A percentile compares a stretch with the other conserved stretches of the same genome.
phyloP scores from a whole-genome alignment of 2,113 vertebrate species.

The Hippocampus mohnikei region DNA sequence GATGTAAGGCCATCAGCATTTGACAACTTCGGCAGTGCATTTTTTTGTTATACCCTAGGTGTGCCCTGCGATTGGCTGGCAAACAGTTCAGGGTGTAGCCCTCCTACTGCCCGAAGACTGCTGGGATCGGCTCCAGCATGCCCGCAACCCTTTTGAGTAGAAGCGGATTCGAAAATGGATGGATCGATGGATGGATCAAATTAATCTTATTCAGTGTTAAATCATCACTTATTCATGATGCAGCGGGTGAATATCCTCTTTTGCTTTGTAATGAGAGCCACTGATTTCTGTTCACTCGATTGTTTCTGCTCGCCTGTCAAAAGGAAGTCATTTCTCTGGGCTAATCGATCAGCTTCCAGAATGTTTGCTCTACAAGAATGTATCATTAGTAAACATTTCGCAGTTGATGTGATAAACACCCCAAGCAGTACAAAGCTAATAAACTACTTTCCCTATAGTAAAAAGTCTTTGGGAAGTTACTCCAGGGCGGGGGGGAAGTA shows the following conservation, averaged over 20 bases:
- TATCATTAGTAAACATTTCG: not conserved
- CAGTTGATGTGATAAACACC: not conserved
- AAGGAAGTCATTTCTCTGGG: slow-evolving; percentile 10
- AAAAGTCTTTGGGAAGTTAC: slow-evolving; percentile 8
- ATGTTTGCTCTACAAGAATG: slow-evolving; percentile 1
- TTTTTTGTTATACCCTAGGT: too few species aligned
- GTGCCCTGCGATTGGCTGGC: too few species aligned
- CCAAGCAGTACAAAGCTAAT: not conserved
- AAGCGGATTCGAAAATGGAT: too few species aligned
- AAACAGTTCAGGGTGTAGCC: too few species aligned
- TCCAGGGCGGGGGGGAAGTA: not conserved
- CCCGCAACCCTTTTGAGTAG: too few species aligned
- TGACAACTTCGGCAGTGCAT: too few species aligned
- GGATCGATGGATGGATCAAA: not conserved
- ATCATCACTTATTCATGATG: not conserved
- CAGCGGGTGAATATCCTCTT: not conserved
- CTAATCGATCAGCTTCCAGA: slow-evolving; percentile 14
- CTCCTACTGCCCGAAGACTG: too few species aligned
- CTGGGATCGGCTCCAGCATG: too few species aligned
- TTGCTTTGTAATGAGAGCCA: slow-evolving; percentile 7
- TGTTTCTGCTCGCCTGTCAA: not conserved
- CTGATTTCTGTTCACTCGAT: slow-evolving; percentile 14
- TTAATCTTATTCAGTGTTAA: not conserved
- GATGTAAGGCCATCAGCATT: too few species aligned
- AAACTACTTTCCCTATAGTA: not conserved